Evolutionary conservation across 2,113 vertebrate genomes (phyloP).

Genomic region (Chlorodrepanis virens): DNA sequence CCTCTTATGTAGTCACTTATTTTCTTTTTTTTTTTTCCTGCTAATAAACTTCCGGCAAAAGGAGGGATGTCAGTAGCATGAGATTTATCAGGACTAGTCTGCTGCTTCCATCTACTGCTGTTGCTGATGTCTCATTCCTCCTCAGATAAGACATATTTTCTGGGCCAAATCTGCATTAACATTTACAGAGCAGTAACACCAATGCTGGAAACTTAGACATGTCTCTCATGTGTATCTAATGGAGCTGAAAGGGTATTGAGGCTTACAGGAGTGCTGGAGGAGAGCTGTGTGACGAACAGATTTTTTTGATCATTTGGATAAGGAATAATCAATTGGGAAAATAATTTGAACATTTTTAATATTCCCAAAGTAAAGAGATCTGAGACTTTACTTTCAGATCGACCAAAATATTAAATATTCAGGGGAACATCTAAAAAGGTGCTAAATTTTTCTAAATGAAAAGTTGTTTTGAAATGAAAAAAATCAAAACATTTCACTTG

Average conservation of each 20-base stretch:
- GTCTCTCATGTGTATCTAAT: neutral
- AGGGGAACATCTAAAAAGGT: neutral
- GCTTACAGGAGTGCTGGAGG: neutral
- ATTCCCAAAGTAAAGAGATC: neutral
- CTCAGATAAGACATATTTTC: neutral
- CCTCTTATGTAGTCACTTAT: neutral
- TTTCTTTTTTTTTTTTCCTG: neutral
- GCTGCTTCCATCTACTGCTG: neutral
- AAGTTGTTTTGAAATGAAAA: constrained; percentile 48
- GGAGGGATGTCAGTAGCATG: neutral
- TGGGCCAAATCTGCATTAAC: neutral
- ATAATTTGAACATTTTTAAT: neutral
- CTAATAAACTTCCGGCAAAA: neutral
- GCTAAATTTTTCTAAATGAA: constrained; percentile 30
- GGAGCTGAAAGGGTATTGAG: neutral
- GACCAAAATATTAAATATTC: neutral
- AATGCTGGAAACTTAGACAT: neutral
- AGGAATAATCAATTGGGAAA: neutral
- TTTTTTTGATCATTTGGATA: neutral
- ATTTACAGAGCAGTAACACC: neutral
- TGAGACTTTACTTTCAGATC: neutral
- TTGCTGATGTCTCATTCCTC: neutral
- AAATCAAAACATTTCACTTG: constrained; percentile 46
- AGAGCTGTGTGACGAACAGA: neutral
- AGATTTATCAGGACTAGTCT: neutral